Conservation (phyloP, 2,113 vertebrate genomes). For the Zootoca vivipara region DNA sequence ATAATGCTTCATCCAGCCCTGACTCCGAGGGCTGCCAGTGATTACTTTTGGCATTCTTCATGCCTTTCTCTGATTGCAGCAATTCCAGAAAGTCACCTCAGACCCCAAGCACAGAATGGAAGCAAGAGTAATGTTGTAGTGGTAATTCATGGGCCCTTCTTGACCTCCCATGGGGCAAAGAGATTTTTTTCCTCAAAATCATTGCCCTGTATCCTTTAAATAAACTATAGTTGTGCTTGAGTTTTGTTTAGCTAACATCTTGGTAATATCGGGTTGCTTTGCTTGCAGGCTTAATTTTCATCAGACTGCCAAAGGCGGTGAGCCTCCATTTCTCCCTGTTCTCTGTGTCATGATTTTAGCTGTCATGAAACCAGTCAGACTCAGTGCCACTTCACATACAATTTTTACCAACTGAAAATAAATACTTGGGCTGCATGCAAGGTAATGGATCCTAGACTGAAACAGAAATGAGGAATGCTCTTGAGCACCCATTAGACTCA, state of each 20-base stretch:
- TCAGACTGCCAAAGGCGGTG: background rate
- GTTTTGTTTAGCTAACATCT: background rate
- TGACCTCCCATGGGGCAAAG: conserved; percentile 26
- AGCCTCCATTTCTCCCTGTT: conserved; percentile 13
- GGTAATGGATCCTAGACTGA: background rate
- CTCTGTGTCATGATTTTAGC: background rate
- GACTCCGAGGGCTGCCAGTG: background rate
- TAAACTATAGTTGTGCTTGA: background rate
- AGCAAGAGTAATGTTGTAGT: background rate
- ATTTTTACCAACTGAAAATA: background rate
- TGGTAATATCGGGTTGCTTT: conserved; percentile 26
- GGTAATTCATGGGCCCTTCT: conserved; percentile 30
- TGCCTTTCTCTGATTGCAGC: background rate
- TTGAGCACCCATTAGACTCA: too few relatives aligned
- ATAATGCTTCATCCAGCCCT: conserved; percentile 14
- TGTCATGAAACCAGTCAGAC: background rate
- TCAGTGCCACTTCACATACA: background rate
- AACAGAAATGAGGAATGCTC: background rate
- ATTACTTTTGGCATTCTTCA: conserved; percentile 13
- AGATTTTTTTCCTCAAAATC: conserved; percentile 39
- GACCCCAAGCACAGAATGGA: background rate
- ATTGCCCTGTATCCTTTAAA: conserved; percentile 24
- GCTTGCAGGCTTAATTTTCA: conserved; percentile 22
- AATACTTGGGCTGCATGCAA: background rate
- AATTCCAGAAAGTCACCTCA: conserved; percentile 6